Conservation (phyloP, 2,113 vertebrate species). For the Dasyurus viverrinus region DNA sequence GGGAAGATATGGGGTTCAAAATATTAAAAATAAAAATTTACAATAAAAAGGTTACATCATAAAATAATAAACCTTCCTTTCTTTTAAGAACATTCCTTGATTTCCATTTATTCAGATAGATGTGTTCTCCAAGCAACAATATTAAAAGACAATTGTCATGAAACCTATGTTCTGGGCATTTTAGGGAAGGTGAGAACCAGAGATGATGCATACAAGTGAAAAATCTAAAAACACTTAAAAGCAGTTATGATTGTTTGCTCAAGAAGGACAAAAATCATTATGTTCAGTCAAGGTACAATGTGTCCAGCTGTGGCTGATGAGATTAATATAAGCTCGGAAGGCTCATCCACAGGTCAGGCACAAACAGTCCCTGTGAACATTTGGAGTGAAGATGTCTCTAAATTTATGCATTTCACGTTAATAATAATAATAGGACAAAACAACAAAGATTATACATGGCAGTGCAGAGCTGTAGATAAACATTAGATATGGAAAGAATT, state of each 20-base stretch:
- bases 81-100: not conserved
- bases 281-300: not conserved
- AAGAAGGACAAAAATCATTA: not conserved
- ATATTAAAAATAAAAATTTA: not conserved
- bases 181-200: not conserved
- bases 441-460: not conserved
- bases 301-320: not conserved
- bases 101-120: not conserved
- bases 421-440: not conserved
- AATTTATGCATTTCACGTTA: not conserved
- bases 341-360: not conserved
- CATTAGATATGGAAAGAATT: not conserved
- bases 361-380: not conserved
- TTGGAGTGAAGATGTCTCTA: not conserved
- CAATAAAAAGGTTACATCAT: not conserved
- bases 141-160: not conserved
- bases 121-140: not conserved
- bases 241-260: not conserved
- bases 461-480: not conserved
- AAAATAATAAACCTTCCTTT: not conserved
- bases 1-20: not conserved
- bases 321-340: not conserved
- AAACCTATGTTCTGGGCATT: not conserved
- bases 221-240: not conserved
- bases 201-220: not conserved